Percentiles rank a stretch among this genome's conserved stretches.
phyloP scores from a whole-genome alignment of 1,140 invertebrate species.

The Saccostrea glomerata region DNA sequence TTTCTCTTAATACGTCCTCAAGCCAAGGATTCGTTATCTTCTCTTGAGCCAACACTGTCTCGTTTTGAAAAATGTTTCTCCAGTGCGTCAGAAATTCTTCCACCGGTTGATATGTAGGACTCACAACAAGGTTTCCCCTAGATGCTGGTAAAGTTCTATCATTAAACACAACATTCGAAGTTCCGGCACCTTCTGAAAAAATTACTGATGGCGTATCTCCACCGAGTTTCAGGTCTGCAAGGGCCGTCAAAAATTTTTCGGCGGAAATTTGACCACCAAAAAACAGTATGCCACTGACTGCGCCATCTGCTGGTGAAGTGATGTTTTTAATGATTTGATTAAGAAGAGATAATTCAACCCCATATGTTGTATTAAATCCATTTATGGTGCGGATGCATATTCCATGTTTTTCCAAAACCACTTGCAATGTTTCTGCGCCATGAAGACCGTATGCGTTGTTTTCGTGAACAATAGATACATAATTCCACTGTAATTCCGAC shows the following conservation, averaged over 20 bases:
- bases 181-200: not conserved
- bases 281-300: constrained; percentile 15
- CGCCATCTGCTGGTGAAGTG: not conserved
- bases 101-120: not conserved
- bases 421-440: not conserved
- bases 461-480: constrained; percentile 24
- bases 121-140: not conserved
- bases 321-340: not conserved
- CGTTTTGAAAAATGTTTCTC: constrained; percentile 9
- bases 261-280: constrained; percentile 6
- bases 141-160: not conserved
- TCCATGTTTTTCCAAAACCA: not conserved
- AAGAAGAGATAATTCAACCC: not conserved
- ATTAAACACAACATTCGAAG: not conserved
- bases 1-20: not conserved
- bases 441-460: not conserved
- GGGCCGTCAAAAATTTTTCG: not conserved
- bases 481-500: constrained; percentile 22
- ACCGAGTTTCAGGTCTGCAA: not conserved
- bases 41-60: not conserved
- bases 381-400: not conserved
- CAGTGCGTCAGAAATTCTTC: not conserved
- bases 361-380: not conserved
- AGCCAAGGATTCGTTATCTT: not conserved
- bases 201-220: constrained; percentile 18